Conservation (phyloP, 2,888 invertebrate genomes). For the Mesoligia furuncula region DNA sequence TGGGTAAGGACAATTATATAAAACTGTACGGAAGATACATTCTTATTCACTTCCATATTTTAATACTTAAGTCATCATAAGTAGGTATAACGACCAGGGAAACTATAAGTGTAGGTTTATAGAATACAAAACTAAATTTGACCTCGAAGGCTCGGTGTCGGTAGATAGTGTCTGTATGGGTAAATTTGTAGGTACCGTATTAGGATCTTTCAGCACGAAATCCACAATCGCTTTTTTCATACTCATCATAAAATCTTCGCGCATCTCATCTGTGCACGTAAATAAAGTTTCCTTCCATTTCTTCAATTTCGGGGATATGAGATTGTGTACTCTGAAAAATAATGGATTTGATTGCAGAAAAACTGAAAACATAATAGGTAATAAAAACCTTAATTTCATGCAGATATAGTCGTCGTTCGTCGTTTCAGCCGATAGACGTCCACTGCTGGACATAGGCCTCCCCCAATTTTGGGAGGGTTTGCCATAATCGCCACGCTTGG, state of each 20-base stretch:
- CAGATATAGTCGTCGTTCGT: background rate
- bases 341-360: background rate
- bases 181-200: constrained; percentile 75
- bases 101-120: background rate
- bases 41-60: background rate
- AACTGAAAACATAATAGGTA: background rate
- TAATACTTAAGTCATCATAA: background rate
- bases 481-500: too few relatives aligned
- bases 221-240: constrained; percentile 98
- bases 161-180: background rate
- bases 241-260: constrained; percentile 95
- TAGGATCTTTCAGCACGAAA: constrained; percentile 96
- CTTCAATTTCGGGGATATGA: constrained; percentile 92
- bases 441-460: too few relatives aligned
- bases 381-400: background rate
- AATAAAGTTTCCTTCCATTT: constrained; percentile 91
- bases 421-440: too few relatives aligned
- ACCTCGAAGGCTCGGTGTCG: background rate
- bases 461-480: too few relatives aligned
- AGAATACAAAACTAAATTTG: background rate
- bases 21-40: background rate
- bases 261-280: constrained; percentile 93
- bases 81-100: background rate
- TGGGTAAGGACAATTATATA: background rate
- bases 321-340: constrained; percentile 90